Percentiles rank a stretch among this genome's conserved stretches.
Conservation (phyloP, 2,888 invertebrate genomes). For the Drosophila bunnanda region DNA sequence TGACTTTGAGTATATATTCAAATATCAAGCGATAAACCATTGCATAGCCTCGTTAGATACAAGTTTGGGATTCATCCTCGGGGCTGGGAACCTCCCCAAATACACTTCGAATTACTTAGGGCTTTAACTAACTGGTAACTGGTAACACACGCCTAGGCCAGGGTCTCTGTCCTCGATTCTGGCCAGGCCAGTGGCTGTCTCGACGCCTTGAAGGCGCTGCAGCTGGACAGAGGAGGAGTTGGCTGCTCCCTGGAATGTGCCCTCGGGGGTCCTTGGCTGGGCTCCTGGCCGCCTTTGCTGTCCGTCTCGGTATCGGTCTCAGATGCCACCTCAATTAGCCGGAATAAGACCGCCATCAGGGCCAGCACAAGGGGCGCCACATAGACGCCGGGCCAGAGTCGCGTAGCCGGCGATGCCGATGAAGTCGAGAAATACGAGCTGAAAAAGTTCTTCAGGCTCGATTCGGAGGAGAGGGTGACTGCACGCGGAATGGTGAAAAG, state of each 20-base stretch:
- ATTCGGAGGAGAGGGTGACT: slow-evolving; percentile 83
- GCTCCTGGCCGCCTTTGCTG: slow-evolving; percentile 11
- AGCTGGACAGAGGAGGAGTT: slow-evolving; percentile 45
- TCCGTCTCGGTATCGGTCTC: slow-evolving; percentile 15
- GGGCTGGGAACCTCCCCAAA: neutral
- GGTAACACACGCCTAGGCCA: slow-evolving; percentile 45
- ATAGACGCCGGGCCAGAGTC: slow-evolving; percentile 44
- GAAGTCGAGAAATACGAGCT: slow-evolving; percentile 76
- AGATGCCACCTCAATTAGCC: slow-evolving; percentile 42
- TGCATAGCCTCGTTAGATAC: neutral
- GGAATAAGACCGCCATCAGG: slow-evolving; percentile 45
- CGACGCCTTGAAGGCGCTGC: slow-evolving; percentile 55
- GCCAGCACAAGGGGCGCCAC: slow-evolving; percentile 50
- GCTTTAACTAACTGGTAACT: slow-evolving; percentile 66
- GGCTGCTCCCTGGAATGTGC: slow-evolving; percentile 15
- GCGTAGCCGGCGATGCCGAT: slow-evolving; percentile 63
- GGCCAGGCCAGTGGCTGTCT: slow-evolving; percentile 49
- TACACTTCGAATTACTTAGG: slow-evolving; percentile 54
- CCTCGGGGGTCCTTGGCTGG: slow-evolving; percentile 5
- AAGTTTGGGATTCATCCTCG: neutral
- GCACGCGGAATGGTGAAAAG: slow-evolving; percentile 46
- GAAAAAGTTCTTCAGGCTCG: slow-evolving; percentile 81
- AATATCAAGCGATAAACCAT: neutral
- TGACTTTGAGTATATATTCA: slow-evolving; percentile 10
- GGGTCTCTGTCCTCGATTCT: slow-evolving; percentile 44